A percentile compares a stretch with the other conserved stretches of the same genome.
Conservation (phyloP, 2,113 vertebrate genomes). For the Abramis brama region DNA sequence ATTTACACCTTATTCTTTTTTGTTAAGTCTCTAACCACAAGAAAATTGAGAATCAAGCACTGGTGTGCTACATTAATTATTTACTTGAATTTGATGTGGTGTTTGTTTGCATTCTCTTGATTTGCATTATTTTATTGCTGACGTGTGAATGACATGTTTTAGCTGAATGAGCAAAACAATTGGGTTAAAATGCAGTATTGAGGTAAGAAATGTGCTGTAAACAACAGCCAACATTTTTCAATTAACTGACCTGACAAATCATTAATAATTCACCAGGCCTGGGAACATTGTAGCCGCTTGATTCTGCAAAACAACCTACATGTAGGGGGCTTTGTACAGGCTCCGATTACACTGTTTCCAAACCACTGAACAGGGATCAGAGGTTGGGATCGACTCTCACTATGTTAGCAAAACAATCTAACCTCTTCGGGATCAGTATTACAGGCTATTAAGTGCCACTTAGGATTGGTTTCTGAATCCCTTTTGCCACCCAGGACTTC, state of each 20-base stretch:
- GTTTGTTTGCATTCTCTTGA: neutral
- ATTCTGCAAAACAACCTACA: slow-evolving; percentile 37
- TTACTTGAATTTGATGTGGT: neutral
- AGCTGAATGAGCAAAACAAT: neutral
- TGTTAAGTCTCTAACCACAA: neutral
- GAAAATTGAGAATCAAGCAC: neutral
- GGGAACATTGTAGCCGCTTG: neutral
- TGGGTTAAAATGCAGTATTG: neutral
- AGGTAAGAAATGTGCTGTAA: neutral
- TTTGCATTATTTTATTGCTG: neutral
- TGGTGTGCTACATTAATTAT: neutral
- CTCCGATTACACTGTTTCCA: slow-evolving; percentile 29
- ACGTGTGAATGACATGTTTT: neutral
- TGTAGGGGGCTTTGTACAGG: slow-evolving; percentile 22
- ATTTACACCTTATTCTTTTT: neutral
- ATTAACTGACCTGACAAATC: neutral
- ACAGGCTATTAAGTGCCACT: slow-evolving; percentile 31
- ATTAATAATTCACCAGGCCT: slow-evolving; percentile 14
- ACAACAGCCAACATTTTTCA: neutral
- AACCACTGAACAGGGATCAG: slow-evolving; percentile 10
- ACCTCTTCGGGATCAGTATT: slow-evolving; percentile 14
- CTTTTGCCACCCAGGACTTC: slow-evolving; percentile 68
- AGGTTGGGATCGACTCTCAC: slow-evolving; percentile 15
- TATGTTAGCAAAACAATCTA: slow-evolving; percentile 32
- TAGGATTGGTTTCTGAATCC: slow-evolving; percentile 32